These are phyloP conservation scores for Gallinago undulata DNA, from an alignment of 2,113 vertebrate species.

Conservation along the genomic window DNA sequence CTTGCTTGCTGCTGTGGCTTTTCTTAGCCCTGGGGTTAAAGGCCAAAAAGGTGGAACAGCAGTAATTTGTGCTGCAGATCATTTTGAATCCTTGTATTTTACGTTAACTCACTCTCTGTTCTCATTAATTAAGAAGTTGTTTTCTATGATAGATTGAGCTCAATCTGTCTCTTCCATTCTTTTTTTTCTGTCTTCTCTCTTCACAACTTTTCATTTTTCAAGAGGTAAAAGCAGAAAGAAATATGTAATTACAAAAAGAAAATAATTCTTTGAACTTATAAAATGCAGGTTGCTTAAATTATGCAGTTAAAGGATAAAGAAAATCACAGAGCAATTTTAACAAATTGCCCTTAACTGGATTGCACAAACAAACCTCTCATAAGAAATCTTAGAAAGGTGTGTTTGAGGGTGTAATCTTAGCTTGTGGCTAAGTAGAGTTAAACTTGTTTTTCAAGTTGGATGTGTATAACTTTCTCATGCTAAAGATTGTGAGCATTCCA, in stretches of 20 bases:
- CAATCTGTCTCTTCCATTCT: background rate
- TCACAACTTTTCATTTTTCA: constrained; percentile 27
- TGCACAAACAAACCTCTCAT: constrained; percentile 66
- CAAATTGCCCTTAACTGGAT: constrained; percentile 70
- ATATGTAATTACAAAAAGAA: constrained; percentile 35
- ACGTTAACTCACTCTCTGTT: background rate
- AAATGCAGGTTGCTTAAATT: constrained; percentile 65
- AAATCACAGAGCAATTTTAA: constrained; percentile 71
- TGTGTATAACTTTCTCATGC: constrained; percentile 79
- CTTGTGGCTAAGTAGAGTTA: constrained; percentile 68
- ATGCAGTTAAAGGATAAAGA: constrained; percentile 64
- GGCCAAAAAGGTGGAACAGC: background rate
- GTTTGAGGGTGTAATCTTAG: constrained; percentile 77
- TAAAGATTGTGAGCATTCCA: constrained; percentile 75
- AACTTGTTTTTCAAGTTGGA: constrained; percentile 82
- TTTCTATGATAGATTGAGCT: background rate
- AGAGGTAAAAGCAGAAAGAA: constrained; percentile 43
- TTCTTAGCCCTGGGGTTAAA: background rate
- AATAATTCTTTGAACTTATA: constrained; percentile 50
- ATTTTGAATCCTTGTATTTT: background rate
- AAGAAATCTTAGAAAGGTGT: constrained; percentile 74
- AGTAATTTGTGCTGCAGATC: background rate
- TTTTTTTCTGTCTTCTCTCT: background rate
- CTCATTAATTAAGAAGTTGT: background rate
- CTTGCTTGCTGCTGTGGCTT: background rate